Base-by-base conservation (phyloP, 2,797 vertebrate genomes). In the Apogon talboti region DNA sequence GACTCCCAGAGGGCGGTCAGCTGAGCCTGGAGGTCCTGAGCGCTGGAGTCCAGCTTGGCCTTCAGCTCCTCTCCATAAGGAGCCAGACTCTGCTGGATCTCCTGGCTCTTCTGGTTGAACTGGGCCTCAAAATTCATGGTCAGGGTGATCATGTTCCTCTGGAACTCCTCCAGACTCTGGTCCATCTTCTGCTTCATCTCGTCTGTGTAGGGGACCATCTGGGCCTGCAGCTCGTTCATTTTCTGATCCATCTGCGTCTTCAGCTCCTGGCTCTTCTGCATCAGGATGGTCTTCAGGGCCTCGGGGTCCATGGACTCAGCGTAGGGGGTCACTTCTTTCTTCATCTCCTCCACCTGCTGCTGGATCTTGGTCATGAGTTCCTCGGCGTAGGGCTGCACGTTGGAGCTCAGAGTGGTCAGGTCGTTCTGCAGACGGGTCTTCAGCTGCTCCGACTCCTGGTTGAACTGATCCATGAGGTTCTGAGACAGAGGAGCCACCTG, bases 111-210 rank as follows among this genome's bases (percentile, higher is more conserved):
- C 69, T 89, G 70, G 45, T 19, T 61, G 48, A 93, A 46, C 83
- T 91, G 79, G 37, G 11, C 40, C 49, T 91, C 81, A 11, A 92
- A 82, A 57, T 28, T 81, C 71, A 90, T 68, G 16, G 80, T 66
- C 71, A 91, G 44, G 37, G 87, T 91, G 38, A 56, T 40, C 56
- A 89, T 65, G 71, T 37, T 87, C 28, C 33, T 87, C 75, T 91
- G 84, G 30, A 93, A 90, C n/a, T 90, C 83, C 28, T 90, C 76
- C 45, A 94, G 30, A 35, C 84, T 83, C 40, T 87, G 76, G n/a
- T 92, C 83, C 60, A 94, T 42, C 76, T 91, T 93, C 58, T 87
- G 48, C 60, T 79, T 92, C 7, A 94, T 60, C 41, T 93, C 91
- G 4, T 92, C 84, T 0, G 86, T 63, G 64, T 91, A 90, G 24